These are phyloP conservation scores for Ceyx melanurus DNA, from an alignment of 2,113 vertebrate species.

Conservation along the genomic window DNA sequence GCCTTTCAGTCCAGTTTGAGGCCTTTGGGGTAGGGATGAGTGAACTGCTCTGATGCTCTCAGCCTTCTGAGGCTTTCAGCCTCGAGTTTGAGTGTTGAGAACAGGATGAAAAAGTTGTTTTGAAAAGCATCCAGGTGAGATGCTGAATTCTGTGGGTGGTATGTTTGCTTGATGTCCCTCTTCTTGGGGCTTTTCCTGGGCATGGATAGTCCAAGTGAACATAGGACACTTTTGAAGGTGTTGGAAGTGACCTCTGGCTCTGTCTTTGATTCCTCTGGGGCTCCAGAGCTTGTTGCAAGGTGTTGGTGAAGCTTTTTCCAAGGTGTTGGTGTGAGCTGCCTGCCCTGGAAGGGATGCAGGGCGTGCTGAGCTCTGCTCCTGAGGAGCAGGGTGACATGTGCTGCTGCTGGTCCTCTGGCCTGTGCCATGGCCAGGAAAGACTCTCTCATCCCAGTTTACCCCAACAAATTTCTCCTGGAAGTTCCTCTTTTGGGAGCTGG, in stretches of 20 bases:
- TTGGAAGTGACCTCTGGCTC: not conserved
- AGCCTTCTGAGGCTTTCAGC: not conserved
- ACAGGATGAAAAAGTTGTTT: not conserved
- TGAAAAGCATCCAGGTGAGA: not conserved
- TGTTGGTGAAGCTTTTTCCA: not conserved
- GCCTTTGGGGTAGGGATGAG: not conserved
- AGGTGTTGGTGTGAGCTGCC: not conserved
- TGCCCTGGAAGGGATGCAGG: accelerated
- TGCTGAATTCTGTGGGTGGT: not conserved
- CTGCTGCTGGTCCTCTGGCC: not conserved
- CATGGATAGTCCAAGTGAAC: not conserved
- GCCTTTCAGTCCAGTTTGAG: not conserved
- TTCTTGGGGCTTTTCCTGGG: not conserved
- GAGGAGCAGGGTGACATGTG: not conserved
- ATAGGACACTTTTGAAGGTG: not conserved
- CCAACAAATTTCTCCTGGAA: not conserved
- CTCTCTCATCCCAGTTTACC: not conserved
- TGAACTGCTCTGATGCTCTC: not conserved
- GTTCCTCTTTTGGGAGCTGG: not conserved
- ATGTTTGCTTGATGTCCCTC: not conserved
- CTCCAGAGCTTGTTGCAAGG: not conserved
- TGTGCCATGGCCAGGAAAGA: not conserved
- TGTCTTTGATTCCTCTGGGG: not conserved
- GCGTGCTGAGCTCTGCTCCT: accelerated
- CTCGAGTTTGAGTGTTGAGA: not conserved